Conservation (phyloP, 2,113 vertebrate genomes). For the Colius striatus region DNA sequence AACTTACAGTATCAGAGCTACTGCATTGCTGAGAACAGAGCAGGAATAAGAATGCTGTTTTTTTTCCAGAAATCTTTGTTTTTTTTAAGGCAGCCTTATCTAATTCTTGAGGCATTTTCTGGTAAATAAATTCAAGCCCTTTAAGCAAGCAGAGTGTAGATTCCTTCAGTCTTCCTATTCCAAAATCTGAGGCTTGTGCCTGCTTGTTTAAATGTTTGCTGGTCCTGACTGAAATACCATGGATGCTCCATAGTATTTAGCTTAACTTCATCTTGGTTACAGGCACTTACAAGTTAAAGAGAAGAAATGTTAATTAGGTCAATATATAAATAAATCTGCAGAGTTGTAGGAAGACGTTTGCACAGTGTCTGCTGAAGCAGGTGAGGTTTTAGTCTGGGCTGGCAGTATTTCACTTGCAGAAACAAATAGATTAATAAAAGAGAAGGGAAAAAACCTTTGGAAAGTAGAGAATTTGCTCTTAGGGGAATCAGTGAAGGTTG, state of each 20-base stretch:
- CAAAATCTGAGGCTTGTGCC: neutral
- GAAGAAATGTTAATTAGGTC: conserved; percentile 24
- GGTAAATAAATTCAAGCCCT: neutral
- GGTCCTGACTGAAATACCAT: neutral
- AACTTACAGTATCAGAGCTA: neutral
- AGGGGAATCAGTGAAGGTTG: neutral
- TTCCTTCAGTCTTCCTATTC: neutral
- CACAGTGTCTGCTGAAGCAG: conserved; percentile 2
- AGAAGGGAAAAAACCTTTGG: neutral
- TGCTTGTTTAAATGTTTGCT: neutral
- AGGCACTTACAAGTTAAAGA: conserved; percentile 24
- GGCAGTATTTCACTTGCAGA: conserved; percentile 32
- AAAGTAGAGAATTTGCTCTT: neutral
- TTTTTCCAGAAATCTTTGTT: neutral
- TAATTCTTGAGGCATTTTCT: conserved; percentile 19
- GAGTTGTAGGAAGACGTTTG: neutral
- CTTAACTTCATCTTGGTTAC: neutral
- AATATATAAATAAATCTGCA: conserved; percentile 29
- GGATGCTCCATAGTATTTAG: neutral
- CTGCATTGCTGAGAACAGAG: neutral
- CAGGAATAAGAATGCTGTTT: neutral
- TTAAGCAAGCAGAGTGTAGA: neutral
- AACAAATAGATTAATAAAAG: neutral
- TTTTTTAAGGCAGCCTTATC: conserved; percentile 20
- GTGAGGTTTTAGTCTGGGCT: conserved; percentile 32